A percentile compares a stretch with the other conserved stretches of the same genome.
Conservation (phyloP, 2,113 vertebrate species). For the Herpetotheres cachinnans region DNA sequence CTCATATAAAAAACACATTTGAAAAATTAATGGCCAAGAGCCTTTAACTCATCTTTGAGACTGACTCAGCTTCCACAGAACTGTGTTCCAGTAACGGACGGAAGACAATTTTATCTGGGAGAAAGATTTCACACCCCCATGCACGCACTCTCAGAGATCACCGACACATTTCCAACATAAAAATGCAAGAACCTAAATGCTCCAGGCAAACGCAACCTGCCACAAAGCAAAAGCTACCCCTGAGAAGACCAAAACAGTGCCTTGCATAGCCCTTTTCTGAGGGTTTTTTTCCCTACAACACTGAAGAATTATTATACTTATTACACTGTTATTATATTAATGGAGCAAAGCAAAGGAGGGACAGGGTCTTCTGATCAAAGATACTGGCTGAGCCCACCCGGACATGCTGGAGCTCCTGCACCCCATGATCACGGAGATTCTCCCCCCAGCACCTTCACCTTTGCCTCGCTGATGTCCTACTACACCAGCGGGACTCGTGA, state of each 20-base stretch:
- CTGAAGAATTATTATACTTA: background rate
- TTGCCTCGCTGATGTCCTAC: background rate
- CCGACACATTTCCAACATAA: background rate
- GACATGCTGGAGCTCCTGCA: background rate
- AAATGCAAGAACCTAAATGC: background rate
- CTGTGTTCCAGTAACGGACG: background rate
- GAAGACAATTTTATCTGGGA: background rate
- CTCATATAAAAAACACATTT: constrained; percentile 5
- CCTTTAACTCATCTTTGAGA: constrained; percentile 19
- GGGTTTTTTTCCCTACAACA: background rate
- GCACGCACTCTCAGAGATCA: background rate
- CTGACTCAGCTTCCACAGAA: constrained; percentile 3
- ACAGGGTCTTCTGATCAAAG: background rate
- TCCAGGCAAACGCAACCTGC: background rate
- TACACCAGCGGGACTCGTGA: background rate
- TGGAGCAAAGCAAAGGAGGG: background rate
- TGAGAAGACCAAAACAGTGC: background rate
- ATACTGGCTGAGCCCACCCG: background rate
- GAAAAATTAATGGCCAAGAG: constrained; percentile 15
- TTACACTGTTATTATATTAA: background rate
- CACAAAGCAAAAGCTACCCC: background rate
- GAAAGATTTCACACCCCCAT: constrained; percentile 15
- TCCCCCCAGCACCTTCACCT: background rate
- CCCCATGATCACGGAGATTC: background rate
- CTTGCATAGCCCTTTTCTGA: background rate